Evolutionary conservation across 2,797 vertebrate species (phyloP).

Genomic region (Orientallactaga sibirica): DNA sequence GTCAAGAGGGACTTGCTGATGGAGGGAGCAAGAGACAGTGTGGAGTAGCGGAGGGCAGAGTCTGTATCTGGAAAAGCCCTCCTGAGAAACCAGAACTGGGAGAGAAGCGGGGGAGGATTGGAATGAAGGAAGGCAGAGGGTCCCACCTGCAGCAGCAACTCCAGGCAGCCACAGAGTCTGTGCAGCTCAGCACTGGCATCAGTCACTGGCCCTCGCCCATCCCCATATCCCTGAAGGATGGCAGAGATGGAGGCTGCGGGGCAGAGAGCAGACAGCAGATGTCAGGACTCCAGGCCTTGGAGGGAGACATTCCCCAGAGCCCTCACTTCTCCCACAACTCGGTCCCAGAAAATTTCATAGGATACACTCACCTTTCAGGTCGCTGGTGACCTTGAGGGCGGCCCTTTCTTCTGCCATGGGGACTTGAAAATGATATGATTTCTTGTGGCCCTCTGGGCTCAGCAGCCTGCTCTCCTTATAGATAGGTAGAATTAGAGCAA

Average conservation of each 20-base stretch:
- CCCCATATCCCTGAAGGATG: slow-evolving; percentile 79
- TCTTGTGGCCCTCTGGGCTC: neutral
- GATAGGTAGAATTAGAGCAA: neutral
- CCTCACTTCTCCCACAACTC: neutral
- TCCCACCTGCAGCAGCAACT: slow-evolving; percentile 89
- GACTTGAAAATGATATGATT: neutral
- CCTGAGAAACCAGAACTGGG: neutral
- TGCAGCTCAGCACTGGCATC: slow-evolving; percentile 87
- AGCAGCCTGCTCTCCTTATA: neutral
- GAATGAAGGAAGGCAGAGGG: too few relatives aligned
- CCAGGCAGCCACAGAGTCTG: slow-evolving; percentile 88
- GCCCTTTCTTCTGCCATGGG: slow-evolving; percentile 71
- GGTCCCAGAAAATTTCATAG: neutral
- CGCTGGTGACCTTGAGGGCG: slow-evolving; percentile 67
- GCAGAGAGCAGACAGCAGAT: neutral
- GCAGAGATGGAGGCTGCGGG: slow-evolving; percentile 75
- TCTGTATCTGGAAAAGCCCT: neutral
- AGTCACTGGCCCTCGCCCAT: slow-evolving; percentile 80
- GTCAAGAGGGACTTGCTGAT: neutral
- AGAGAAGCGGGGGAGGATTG: fast-evolving
- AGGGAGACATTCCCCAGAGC: neutral
- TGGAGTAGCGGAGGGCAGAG: neutral
- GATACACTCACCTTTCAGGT: slow-evolving; percentile 78
- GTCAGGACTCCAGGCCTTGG: neutral
- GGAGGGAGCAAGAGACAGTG: neutral